phyloP scores from a whole-genome alignment of 2,797 vertebrate genomes.

The Astyanax mexicanus region DNA sequence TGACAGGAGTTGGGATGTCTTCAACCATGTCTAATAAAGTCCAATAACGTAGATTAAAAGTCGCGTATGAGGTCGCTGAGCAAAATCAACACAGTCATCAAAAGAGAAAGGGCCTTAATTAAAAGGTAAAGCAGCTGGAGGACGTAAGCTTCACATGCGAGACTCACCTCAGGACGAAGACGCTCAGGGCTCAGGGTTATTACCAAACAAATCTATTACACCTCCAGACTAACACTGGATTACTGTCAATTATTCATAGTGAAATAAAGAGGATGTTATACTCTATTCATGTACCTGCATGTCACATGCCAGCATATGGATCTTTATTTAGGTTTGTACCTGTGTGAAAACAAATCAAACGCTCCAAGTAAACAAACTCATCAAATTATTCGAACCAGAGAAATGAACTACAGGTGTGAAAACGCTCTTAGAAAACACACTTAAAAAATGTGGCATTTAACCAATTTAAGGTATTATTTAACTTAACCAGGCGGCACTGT shows the following conservation, averaged over 20 bases:
- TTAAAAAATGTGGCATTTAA: too few species aligned
- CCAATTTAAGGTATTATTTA: too few species aligned
- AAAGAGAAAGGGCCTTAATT: slow-evolving; percentile 70
- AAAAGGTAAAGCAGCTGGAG: slow-evolving; percentile 6
- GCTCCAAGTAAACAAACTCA: too few species aligned
- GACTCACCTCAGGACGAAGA: slow-evolving; percentile 12
- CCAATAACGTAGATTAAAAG: slow-evolving; percentile 86
- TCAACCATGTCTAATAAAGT: slow-evolving; percentile 82
- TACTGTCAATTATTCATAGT: neutral
- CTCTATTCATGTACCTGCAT: neutral
- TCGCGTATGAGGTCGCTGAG: slow-evolving; percentile 78
- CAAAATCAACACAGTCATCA: slow-evolving; percentile 83
- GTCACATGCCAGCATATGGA: neutral
- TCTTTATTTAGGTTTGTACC: too few species aligned
- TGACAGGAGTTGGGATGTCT: slow-evolving; percentile 73
- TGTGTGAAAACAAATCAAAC: too few species aligned
- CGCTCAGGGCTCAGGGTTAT: neutral
- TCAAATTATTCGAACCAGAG: too few species aligned
- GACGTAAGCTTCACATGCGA: neutral
- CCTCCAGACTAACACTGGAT: neutral
- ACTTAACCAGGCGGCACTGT: too few species aligned
- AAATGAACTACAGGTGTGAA: too few species aligned
- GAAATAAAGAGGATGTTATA: neutral
- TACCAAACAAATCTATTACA: neutral
- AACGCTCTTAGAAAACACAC: too few species aligned